Evolutionary conservation across 2,888 invertebrate genomes (phyloP), one percentile per base, ranked within the genome.

Genomic region (Cabera pusaria): DNA sequence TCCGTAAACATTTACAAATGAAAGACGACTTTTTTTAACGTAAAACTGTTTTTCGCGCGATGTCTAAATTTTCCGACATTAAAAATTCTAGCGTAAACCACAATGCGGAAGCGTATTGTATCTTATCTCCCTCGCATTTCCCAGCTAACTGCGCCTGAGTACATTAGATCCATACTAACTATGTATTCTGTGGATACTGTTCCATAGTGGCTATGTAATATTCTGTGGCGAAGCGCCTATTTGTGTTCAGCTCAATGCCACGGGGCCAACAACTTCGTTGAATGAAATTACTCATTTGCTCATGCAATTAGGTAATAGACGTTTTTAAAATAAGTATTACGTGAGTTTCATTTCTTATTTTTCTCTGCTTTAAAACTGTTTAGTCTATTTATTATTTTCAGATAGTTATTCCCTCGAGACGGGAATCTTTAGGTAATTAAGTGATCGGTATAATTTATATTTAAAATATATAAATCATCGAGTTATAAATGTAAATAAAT

Each of bases 241-340:
- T 66, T 59, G 44, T 41, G 58, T 57, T 44, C 54, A 52, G 62
- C 74, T 81, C 87, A 87, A 83, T 86, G 87, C 80, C 85, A 83
- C 72, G 80, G 61, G 86, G 86, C 80, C 83, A 85, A 80, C 72
- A 78, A 74, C 83, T 66, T 63, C 60, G 56, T 68, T 83, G 73
- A 74, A 75, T 79, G 76, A 66, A 72, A 70, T 78, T 74, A 76
- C 64, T 73, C 74, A 75, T 73, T 48, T 45, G 44, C 45, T 43
- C 34, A 36, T 52, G 46, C 37, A 50, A 39, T 53, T 57, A 56
- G 51, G 53, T 46, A 58, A 54, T 55, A 48, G 37, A 25, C 14
- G 35, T 18, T 41, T 33, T 20, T 28, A 24, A 50, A 51, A 52
- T 52, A 32, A 37, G 38, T 34, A 35, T 25, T 22, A 31, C 12